phyloP scores from a whole-genome alignment of 1,140 invertebrate genomes.

The Cepaea nemoralis region DNA sequence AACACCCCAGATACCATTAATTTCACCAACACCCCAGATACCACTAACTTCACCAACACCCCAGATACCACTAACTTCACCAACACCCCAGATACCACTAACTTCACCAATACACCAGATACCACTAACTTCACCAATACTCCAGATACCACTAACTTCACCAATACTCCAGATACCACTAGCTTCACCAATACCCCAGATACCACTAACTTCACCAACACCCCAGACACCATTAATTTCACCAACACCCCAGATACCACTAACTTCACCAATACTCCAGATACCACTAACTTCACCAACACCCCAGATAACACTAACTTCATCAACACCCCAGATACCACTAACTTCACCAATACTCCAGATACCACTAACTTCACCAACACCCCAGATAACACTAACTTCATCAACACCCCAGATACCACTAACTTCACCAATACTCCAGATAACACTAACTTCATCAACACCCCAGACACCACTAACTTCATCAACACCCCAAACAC shows the following conservation, averaged over 20 bases:
- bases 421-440: background rate
- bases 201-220: slow-evolving; percentile 5
- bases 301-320: no score
- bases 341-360: background rate
- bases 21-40: no score
- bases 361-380: background rate
- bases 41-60: no score
- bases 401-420: background rate
- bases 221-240: background rate
- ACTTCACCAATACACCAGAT: no score
- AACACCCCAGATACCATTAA: no score
- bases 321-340: no score
- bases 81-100: background rate
- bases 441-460: background rate
- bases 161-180: no score
- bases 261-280: background rate
- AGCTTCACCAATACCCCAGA: background rate
- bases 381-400: slow-evolving; percentile 6
- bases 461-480: no score
- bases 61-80: background rate
- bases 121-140: no score
- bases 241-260: background rate
- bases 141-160: no score
- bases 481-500: no score
- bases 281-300: no score